These are phyloP conservation scores for Hydriomena furcata DNA, from an alignment of 2,888 invertebrate species.

Conservation along the genomic window DNA sequence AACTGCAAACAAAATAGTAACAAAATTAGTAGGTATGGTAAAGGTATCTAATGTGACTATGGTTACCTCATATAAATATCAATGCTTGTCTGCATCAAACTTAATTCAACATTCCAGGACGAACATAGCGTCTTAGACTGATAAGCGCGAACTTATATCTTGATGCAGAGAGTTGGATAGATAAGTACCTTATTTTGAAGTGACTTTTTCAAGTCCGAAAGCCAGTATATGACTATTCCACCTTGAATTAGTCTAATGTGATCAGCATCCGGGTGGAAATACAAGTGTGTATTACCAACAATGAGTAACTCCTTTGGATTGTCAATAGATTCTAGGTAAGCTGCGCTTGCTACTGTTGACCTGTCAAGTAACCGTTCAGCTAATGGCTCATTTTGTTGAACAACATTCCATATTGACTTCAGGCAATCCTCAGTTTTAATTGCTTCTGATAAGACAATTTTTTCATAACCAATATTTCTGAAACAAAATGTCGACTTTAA, in stretches of 20 bases:
- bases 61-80: no score
- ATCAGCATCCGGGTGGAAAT: constrained; percentile 96
- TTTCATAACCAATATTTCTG: constrained; percentile 78
- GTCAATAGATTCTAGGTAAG: constrained; percentile 83
- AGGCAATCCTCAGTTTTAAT: constrained; percentile 80
- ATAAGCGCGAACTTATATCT: no score
- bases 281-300: constrained; percentile 95
- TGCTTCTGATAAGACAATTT: constrained; percentile 84
- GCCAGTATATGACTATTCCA: constrained; percentile 87
- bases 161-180: no score
- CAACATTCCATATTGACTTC: constrained; percentile 82
- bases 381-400: constrained; percentile 83
- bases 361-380: constrained; percentile 84
- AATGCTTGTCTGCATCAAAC: no score
- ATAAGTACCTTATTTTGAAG: constrained; percentile 57
- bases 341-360: constrained; percentile 87
- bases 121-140: no score
- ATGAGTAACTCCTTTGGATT: constrained; percentile 84
- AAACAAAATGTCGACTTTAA: constrained; percentile 25
- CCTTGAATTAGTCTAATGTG: constrained; percentile 95
- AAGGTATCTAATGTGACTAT: no score
- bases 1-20: constrained; percentile 44
- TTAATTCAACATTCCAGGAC: no score
- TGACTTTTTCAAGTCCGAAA: constrained; percentile 82
- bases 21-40: neutral